Evolutionary conservation across 2,113 vertebrate species (phyloP).

Genomic region (Apteryx owenii): DNA sequence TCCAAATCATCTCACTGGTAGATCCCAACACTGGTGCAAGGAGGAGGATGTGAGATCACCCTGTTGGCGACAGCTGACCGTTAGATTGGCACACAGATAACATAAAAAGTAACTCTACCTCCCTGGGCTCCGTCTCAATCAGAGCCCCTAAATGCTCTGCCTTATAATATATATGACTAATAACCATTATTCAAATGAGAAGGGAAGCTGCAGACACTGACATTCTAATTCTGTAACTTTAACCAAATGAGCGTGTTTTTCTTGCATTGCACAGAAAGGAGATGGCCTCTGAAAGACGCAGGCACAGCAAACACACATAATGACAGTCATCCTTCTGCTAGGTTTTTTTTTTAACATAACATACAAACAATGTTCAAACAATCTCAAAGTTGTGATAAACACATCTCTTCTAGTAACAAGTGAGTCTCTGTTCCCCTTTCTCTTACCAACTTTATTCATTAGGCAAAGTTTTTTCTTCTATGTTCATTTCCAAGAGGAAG

Average conservation of each 20-base stretch:
- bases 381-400: background rate
- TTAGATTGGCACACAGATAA: background rate
- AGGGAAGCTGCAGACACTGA: background rate
- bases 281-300: background rate
- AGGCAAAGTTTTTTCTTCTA: background rate
- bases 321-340: background rate
- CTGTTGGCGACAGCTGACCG: accelerated
- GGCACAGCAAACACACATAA: background rate
- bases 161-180: background rate
- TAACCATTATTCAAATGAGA: background rate
- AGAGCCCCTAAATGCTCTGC: background rate
- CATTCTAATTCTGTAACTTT: background rate
- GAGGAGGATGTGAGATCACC: background rate
- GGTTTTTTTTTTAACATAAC: background rate
- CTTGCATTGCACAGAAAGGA: background rate
- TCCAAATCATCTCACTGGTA: background rate
- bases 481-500: accelerated
- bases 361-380: background rate
- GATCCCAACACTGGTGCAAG: background rate
- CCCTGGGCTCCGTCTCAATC: background rate
- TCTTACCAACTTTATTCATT: background rate
- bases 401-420: background rate
- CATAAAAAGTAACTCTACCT: background rate
- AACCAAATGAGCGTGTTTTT: background rate
- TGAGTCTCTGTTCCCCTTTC: background rate